Conservation (phyloP, 2,888 invertebrate species). For the Myathropa florea region DNA sequence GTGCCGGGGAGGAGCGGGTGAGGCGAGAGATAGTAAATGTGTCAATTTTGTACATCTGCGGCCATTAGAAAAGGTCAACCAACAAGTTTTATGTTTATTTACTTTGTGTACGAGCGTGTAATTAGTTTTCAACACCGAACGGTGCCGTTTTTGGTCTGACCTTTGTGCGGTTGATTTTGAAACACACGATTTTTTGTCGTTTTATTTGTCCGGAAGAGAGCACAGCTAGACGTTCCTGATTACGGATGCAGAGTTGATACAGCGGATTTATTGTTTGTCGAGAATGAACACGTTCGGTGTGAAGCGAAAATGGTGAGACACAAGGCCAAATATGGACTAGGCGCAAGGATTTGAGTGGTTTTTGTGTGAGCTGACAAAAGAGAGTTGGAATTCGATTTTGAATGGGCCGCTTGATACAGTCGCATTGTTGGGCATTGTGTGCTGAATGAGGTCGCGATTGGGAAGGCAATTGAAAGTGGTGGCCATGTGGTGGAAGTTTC, state of each 20-base stretch:
- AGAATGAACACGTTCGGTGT: constrained; percentile 14
- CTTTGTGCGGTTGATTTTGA: constrained; percentile 13
- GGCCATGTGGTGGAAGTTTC: neutral
- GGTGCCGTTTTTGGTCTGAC: neutral
- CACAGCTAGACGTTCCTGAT: neutral
- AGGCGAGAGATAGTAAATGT: constrained; percentile 18
- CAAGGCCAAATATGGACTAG: constrained; percentile 1
- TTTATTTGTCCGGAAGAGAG: constrained; percentile 7
- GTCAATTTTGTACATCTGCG: constrained; percentile 56
- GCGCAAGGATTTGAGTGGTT: neutral
- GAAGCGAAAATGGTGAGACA: neutral
- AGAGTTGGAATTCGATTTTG: neutral
- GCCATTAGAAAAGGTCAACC: constrained; percentile 40
- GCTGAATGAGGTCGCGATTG: neutral
- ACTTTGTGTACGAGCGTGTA: constrained; percentile 1
- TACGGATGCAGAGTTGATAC: neutral
- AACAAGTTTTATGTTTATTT: constrained; percentile 25
- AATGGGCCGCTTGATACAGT: neutral
- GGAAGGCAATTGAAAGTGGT: neutral
- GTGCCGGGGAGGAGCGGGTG: neutral
- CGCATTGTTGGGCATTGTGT: neutral
- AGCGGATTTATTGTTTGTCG: neutral
- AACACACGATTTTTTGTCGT: neutral
- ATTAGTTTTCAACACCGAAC: constrained; percentile 14
- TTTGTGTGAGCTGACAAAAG: neutral